A percentile compares a stretch with the other conserved stretches of the same genome.
Evolutionary conservation across 2,113 vertebrate species (phyloP).

Genomic region (Phrynocephalus versicolor): DNA sequence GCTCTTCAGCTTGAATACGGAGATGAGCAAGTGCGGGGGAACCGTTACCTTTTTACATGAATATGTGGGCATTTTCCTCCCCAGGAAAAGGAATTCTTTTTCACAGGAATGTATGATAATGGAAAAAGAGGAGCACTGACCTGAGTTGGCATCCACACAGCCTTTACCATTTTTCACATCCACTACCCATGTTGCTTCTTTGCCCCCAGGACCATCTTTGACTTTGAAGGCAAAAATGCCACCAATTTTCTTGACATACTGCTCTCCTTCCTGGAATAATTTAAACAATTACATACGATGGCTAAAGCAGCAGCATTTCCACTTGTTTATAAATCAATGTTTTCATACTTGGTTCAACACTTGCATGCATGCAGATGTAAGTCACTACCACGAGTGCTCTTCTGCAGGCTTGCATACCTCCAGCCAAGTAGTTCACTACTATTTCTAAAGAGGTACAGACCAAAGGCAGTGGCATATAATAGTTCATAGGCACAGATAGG

Average conservation of each 20-base stretch:
- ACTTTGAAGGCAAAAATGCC: conserved; percentile 94
- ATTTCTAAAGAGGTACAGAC: background rate
- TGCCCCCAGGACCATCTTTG: conserved; percentile 88
- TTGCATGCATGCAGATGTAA: background rate
- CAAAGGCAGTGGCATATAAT: background rate
- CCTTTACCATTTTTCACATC: conserved; percentile 92
- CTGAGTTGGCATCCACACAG: conserved; percentile 82
- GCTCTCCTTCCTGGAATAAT: conserved; percentile 85
- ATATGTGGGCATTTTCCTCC: no score
- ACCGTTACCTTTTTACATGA: no score
- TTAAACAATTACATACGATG: background rate
- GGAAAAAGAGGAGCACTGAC: conserved; percentile 68
- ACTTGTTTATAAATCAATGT: background rate
- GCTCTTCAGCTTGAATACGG: no score
- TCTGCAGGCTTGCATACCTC: background rate
- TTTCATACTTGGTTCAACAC: background rate
- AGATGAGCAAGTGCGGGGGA: no score
- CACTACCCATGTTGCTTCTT: conserved; percentile 90
- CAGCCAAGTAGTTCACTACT: background rate
- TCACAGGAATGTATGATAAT: background rate
- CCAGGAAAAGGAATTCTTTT: no score
- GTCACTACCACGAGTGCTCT: background rate
- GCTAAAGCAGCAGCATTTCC: background rate
- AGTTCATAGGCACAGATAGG: background rate
- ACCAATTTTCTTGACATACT: conserved; percentile 90